Conservation (phyloP, 2,797 vertebrate genomes). For the Myotis pilosus region DNA sequence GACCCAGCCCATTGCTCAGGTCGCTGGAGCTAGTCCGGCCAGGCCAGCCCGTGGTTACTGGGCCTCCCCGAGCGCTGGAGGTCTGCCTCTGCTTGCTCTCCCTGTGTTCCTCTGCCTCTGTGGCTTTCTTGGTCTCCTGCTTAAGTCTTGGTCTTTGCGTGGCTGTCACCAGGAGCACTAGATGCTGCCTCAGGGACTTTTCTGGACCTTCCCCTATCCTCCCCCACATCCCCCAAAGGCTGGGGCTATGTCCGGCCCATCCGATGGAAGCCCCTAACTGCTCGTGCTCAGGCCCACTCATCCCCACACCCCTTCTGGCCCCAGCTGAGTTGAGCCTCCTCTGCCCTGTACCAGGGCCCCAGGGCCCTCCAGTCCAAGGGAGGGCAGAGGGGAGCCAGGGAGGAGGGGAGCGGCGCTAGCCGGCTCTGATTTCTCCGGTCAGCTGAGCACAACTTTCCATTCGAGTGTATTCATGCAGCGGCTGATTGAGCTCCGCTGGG, state of each 20-base stretch:
- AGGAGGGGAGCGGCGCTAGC: conserved; percentile 83
- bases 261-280: background rate
- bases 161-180: conserved; percentile 33
- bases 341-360: conserved; percentile 73
- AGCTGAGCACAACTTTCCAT: conserved; percentile 97
- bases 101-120: background rate
- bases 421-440: conserved; percentile 93
- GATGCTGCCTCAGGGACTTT: background rate
- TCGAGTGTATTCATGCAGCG: conserved; percentile 97
- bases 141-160: conserved; percentile 37
- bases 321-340: conserved; percentile 67
- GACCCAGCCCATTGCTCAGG: background rate
- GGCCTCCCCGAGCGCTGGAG: background rate
- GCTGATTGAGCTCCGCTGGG: conserved; percentile 89
- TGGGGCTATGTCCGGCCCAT: background rate
- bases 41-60: accelerated
- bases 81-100: background rate
- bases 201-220: background rate
- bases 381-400: conserved; percentile 35
- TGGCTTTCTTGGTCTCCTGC: background rate
- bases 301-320: background rate
- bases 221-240: background rate
- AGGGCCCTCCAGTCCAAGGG: background rate
- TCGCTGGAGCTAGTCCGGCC: background rate
- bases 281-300: background rate